Base-by-base conservation (phyloP, 2,797 vertebrate genomes). In the Melanogrammus aeglefinus region DNA sequence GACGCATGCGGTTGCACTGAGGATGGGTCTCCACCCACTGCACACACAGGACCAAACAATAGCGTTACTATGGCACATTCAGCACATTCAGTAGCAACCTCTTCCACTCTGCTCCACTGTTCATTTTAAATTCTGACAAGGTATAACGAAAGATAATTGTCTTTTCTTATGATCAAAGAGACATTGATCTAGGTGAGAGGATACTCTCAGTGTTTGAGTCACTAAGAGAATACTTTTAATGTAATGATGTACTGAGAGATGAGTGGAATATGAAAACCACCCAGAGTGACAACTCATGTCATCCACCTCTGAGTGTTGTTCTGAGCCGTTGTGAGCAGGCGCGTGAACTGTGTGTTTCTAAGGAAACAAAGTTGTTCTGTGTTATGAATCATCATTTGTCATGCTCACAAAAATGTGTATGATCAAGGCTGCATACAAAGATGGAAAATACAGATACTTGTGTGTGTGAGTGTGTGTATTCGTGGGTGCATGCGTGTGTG, bases 1-100 rank as follows among this genome's bases (percentile, higher is more conserved):
- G 85, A 3, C 88, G 90, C 96, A 96, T 96, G 69, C 95, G 89
- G 33, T 90, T 85, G 0, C 94, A 91, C 66, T 87, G 91, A 35
- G 95, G 95, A 82, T 96, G 95, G 75, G 86, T 92, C 90, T 96
- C 95, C 73, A 96, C 94, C 96, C 96, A 97, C 96, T 97, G 84
- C 4, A 78, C 5, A 74, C 5, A 79, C 24, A 66, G 69, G 77
- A 76, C 69, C 12, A 84, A 6, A 74, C n/a, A 69, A 2, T 33
- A 33, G 31, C 31, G 24, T 69, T 36, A 36, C 35, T 36, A 6
- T 36, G 35, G 35, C 8, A 9, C 38, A 39, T 39, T 7, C n/a
- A 63, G 57, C 6, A 63, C 57, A 51, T 39, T 39, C 7, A 39
- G 7, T 39, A 39, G 38, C 38, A 39, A 39, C 38, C 38, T 39